A percentile compares a stretch with the other conserved stretches of the same genome.
These are phyloP conservation scores for Guaruba guarouba DNA, from an alignment of 2,113 vertebrate species.

Conservation along the genomic window DNA sequence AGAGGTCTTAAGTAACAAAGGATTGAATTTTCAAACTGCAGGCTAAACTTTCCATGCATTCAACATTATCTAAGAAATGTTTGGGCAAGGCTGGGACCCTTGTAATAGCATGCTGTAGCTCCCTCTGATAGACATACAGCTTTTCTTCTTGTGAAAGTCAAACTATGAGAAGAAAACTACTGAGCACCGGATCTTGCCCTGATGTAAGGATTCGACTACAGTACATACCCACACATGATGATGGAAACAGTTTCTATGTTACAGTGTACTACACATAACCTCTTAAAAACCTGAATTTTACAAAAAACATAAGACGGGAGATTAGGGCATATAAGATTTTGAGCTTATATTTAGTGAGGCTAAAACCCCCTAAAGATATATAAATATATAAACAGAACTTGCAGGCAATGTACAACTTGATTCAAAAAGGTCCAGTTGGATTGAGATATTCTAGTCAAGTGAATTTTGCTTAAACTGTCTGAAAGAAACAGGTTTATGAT, in stretches of 20 bases:
- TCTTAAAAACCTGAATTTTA: background rate
- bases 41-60: background rate
- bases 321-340: background rate
- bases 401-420: background rate
- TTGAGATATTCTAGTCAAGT: background rate
- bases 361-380: fast-evolving
- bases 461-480: background rate
- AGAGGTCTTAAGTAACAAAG: background rate
- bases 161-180: background rate
- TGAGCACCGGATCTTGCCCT: background rate
- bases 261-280: background rate
- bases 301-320: background rate
- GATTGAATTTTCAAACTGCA: background rate
- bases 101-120: background rate
- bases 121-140: background rate
- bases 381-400: background rate
- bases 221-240: background rate
- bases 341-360: background rate
- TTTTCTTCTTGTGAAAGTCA: background rate
- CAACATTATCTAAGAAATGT: background rate
- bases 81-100: background rate
- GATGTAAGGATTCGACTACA: background rate
- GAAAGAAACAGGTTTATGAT: background rate
- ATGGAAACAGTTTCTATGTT: background rate
- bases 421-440: background rate